phyloP scores from a whole-genome alignment of 2,888 invertebrate genomes.

The Sminthurinus aureus region DNA sequence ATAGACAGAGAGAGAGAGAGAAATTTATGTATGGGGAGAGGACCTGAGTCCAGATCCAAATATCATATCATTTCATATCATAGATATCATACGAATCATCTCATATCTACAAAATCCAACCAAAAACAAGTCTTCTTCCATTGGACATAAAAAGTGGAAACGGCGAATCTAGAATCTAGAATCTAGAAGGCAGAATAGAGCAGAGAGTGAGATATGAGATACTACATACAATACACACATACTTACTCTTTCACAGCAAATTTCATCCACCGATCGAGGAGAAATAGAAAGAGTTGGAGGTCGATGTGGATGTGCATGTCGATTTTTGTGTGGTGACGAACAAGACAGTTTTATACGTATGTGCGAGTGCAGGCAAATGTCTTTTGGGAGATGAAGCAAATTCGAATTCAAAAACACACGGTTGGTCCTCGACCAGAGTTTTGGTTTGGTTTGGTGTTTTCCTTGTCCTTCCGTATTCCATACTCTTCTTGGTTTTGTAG shows the following conservation, averaged over 20 bases:
- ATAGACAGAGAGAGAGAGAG: constrained; percentile 35
- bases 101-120: not conserved
- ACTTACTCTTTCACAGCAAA: not conserved
- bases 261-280: too few species aligned
- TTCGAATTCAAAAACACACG: constrained; percentile 46
- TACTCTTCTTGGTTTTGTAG: too few species aligned
- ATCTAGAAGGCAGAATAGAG: constrained; percentile 20
- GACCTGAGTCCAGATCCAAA: constrained; percentile 51
- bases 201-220: constrained; percentile 11
- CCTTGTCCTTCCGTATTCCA: too few species aligned
- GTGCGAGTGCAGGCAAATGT: constrained; percentile 54
- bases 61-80: not conserved
- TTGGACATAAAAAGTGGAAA: constrained; percentile 35
- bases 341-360: constrained; percentile 40
- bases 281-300: constrained; percentile 41
- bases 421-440: constrained; percentile 53
- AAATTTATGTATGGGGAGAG: constrained; percentile 56
- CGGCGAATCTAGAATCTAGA: too few species aligned
- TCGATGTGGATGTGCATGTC: constrained; percentile 14
- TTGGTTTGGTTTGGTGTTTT: not conserved
- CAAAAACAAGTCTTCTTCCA: not conserved
- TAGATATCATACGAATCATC: too few species aligned
- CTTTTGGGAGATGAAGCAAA: constrained; percentile 55
- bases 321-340: constrained; percentile 47
- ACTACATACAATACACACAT: not conserved